These are phyloP conservation scores for Rhagophthalmus giganteus DNA, from an alignment of 2,888 invertebrate genomes.

Conservation along the genomic window DNA sequence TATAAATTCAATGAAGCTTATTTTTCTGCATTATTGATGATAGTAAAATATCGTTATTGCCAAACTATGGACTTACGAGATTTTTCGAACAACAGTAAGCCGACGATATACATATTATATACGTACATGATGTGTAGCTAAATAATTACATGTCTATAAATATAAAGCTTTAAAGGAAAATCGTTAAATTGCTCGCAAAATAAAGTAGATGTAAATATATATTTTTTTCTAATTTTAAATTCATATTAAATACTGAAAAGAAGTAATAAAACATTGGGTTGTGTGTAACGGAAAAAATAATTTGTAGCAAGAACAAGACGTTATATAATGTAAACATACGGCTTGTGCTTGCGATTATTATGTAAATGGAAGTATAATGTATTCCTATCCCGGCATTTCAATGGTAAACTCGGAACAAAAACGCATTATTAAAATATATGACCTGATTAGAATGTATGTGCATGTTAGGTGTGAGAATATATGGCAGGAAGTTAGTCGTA, in stretches of 20 bases:
- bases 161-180: too few species aligned
- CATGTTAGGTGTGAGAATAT: constrained; percentile 49
- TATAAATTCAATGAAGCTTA: too few species aligned
- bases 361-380: constrained; percentile 32
- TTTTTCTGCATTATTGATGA: too few species aligned
- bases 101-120: too few species aligned
- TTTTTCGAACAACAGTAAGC: too few species aligned
- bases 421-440: constrained; percentile 39
- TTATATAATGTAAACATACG: constrained; percentile 22
- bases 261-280: not conserved
- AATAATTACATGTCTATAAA: too few species aligned
- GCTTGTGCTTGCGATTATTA: constrained; percentile 30
- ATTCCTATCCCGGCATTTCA: constrained; percentile 24
- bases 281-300: constrained; percentile 17
- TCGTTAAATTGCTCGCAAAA: too few species aligned
- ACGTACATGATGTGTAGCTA: too few species aligned
- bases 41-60: too few species aligned
- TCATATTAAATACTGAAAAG: too few species aligned
- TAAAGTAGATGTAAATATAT: not conserved
- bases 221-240: not conserved
- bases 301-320: constrained; percentile 16
- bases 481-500: constrained; percentile 49
- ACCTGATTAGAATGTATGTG: constrained; percentile 41
- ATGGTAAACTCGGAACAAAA: constrained; percentile 36
- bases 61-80: too few species aligned